A percentile compares a stretch with the other conserved stretches of the same genome.
Evolutionary conservation across 2,888 invertebrate species (phyloP).

Genomic region (Chloromyia formosa): DNA sequence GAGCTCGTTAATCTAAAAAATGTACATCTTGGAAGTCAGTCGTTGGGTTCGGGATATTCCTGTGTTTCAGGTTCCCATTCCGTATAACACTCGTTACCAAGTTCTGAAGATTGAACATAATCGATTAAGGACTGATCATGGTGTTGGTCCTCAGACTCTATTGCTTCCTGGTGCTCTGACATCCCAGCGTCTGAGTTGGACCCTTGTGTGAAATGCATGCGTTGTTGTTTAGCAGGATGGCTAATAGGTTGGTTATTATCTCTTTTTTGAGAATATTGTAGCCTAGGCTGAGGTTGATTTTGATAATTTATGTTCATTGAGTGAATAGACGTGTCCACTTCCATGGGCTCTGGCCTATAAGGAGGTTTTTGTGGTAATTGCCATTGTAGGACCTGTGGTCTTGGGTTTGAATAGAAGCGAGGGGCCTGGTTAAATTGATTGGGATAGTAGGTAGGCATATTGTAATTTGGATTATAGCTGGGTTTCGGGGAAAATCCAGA

Average conservation of each 20-base stretch:
- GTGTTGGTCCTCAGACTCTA: slow-evolving; percentile 5
- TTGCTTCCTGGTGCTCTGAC: slow-evolving; percentile 1
- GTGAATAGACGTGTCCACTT: too few relatives aligned
- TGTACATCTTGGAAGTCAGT: slow-evolving; percentile 11
- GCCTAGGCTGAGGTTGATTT: too few relatives aligned
- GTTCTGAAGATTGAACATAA: too few relatives aligned
- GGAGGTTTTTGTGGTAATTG: slow-evolving; percentile 7
- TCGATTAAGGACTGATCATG: too few relatives aligned
- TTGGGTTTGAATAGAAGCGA: too few relatives aligned
- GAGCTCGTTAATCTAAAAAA: too few relatives aligned
- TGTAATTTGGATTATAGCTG: background rate
- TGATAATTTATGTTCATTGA: slow-evolving; percentile 22
- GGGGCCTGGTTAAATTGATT: background rate
- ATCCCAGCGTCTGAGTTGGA: background rate
- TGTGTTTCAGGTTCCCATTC: slow-evolving; percentile 1
- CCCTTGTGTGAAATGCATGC: too few relatives aligned
- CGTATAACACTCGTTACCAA: background rate
- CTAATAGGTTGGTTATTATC: background rate
- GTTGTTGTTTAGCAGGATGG: too few relatives aligned
- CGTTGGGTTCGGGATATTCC: background rate
- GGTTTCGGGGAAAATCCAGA: background rate
- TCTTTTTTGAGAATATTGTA: background rate
- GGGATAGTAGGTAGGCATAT: background rate
- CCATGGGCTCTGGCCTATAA: background rate
- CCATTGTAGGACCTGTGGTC: background rate